Evolutionary conservation across 53 echinoderm and acorn worm species (phyloP).

Genomic region (Glandiceps talaboti): DNA sequence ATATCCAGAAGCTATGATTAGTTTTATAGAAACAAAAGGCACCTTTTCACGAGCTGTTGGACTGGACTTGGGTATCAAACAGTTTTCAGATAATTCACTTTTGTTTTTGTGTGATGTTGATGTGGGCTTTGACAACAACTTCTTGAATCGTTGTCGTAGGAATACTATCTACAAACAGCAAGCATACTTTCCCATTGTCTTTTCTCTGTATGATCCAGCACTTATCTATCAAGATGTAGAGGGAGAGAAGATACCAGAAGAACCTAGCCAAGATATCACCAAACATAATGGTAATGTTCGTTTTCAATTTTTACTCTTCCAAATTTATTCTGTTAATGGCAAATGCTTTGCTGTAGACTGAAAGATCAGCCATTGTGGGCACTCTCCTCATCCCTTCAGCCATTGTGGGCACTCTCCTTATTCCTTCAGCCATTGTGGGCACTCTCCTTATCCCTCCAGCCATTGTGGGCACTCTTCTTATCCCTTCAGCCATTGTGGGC

Average conservation of each 20-base stretch:
- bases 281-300: background rate
- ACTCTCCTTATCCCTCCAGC: too few relatives aligned
- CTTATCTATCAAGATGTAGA: background rate
- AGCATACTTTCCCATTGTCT: background rate
- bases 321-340: too few relatives aligned
- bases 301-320: too few relatives aligned
- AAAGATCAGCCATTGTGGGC: too few relatives aligned
- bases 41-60: background rate
- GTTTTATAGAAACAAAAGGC: background rate
- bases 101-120: background rate
- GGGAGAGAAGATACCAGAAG: background rate
- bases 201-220: background rate
- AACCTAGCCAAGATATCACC: background rate
- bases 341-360: too few relatives aligned
- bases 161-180: background rate
- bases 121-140: background rate
- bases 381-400: too few relatives aligned
- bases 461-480: too few relatives aligned
- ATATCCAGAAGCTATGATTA: background rate
- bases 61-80: background rate
- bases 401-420: too few relatives aligned
- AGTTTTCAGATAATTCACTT: background rate
- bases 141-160: background rate
- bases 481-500: too few relatives aligned
- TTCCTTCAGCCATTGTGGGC: too few relatives aligned